phyloP scores from a whole-genome alignment of 2,797 vertebrate genomes.

The Acipenser oxyrinchus region DNA sequence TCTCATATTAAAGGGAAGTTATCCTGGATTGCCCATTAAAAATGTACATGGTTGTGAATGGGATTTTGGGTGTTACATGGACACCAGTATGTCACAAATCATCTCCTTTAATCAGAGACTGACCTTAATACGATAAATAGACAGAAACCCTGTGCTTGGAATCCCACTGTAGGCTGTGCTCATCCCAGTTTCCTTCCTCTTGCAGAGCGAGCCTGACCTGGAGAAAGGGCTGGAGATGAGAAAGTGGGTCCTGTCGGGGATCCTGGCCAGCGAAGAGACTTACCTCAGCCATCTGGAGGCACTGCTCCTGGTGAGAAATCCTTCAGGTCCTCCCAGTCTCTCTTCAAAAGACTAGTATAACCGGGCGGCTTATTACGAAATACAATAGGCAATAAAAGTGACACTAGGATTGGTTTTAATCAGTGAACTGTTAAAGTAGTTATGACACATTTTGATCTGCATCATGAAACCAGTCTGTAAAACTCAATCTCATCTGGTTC shows the following conservation, averaged over 20 bases:
- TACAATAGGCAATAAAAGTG: not conserved
- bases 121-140: no score
- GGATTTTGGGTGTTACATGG: no score
- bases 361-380: not conserved
- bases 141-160: no score
- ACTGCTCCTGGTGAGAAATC: slow-evolving; percentile 71
- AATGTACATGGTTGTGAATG: no score
- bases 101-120: no score
- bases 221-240: slow-evolving; percentile 91
- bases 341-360: not conserved
- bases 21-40: no score
- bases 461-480: no score
- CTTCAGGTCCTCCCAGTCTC: not conserved
- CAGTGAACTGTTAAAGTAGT: not conserved
- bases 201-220: slow-evolving; percentile 77
- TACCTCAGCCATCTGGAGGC: slow-evolving; percentile 87
- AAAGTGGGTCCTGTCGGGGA: slow-evolving; percentile 92
- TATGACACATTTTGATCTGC: no score
- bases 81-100: no score
- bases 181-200: not conserved
- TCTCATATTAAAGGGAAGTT: no score
- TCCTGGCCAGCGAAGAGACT: slow-evolving; percentile 84
- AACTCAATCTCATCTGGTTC: no score
- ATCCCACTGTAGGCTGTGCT: not conserved
- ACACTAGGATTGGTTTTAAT: not conserved